Conservation (phyloP, 2,888 invertebrate species). For the Dolichomitus sp. region DNA sequence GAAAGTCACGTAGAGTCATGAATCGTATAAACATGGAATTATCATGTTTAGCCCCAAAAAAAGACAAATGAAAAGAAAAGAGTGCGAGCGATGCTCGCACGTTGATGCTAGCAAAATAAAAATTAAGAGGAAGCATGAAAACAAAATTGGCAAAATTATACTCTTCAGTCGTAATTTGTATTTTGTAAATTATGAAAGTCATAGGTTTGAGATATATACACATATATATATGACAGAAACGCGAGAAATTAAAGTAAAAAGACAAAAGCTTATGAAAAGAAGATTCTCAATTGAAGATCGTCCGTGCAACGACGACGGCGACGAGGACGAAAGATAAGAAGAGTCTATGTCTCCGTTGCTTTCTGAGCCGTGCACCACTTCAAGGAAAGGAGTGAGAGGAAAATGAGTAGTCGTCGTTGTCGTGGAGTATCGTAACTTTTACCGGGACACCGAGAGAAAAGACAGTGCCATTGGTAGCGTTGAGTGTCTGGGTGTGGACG, state of each 20-base stretch:
- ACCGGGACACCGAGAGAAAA: slow-evolving; percentile 59
- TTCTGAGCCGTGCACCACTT: slow-evolving; percentile 45
- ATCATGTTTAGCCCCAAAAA: too few species aligned
- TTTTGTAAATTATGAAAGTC: too few species aligned
- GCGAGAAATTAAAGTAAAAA: slow-evolving; percentile 39
- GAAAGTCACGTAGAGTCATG: too few species aligned
- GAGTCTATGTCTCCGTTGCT: slow-evolving; percentile 42
- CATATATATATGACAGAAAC: slow-evolving; percentile 5
- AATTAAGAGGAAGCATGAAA: too few species aligned
- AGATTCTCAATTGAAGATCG: slow-evolving; percentile 54
- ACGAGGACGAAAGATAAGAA: slow-evolving; percentile 63
- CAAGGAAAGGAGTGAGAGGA: slow-evolving; percentile 54
- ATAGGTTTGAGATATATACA: too few species aligned
- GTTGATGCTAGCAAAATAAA: too few species aligned
- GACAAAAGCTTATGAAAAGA: slow-evolving; percentile 29
- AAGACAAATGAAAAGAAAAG: too few species aligned
- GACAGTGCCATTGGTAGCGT: slow-evolving; percentile 55
- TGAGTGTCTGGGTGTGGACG: slow-evolving; percentile 67
- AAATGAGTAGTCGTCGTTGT: slow-evolving; percentile 65
- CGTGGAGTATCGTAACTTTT: slow-evolving; percentile 62
- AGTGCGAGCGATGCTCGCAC: too few species aligned
- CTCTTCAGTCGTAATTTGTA: too few species aligned
- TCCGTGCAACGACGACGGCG: slow-evolving; percentile 45
- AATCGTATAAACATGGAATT: too few species aligned
- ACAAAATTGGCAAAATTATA: too few species aligned